Evolutionary conservation across 2,888 invertebrate species (phyloP).

Genomic region (Drosophila pegasa): DNA sequence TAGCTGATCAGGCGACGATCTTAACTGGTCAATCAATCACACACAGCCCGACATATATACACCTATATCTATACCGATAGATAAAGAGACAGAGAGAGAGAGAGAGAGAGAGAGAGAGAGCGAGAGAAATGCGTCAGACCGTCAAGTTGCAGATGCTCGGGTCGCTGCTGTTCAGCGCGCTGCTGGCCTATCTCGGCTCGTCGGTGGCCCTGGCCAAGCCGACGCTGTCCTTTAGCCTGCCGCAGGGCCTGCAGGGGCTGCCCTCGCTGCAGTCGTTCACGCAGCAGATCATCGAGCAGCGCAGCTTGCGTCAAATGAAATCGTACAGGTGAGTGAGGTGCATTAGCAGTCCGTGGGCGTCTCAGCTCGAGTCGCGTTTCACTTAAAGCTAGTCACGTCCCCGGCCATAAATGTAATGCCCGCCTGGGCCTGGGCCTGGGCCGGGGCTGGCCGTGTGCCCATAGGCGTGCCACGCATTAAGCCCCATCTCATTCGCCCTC

Average conservation of each 20-base stretch:
- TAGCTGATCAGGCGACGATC: constrained; percentile 14
- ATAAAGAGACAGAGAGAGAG: too few relatives aligned
- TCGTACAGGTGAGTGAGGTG: constrained; percentile 82
- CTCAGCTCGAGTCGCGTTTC: constrained; percentile 34
- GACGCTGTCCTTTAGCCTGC: constrained; percentile 82
- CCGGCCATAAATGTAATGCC: constrained; percentile 21
- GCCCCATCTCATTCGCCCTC: background rate
- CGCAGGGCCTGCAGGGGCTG: constrained; percentile 82
- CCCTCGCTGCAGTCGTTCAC: constrained; percentile 84
- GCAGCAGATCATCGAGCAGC: constrained; percentile 84
- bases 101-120: too few relatives aligned
- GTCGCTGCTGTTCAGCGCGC: constrained; percentile 71
- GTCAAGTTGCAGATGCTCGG: constrained; percentile 72
- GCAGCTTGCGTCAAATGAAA: constrained; percentile 84
- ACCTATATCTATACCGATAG: background rate
- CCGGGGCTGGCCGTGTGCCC: constrained; percentile 67
- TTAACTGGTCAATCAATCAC: constrained; percentile 1
- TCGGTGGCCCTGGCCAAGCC: constrained; percentile 83
- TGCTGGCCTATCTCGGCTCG: constrained; percentile 80
- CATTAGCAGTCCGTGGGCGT: constrained; percentile 35
- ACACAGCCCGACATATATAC: background rate
- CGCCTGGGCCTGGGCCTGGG: background rate
- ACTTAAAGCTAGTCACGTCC: constrained; percentile 50
- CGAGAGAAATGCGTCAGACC: constrained; percentile 46
- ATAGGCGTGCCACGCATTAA: constrained; percentile 43